phyloP scores from a whole-genome alignment of 2,888 invertebrate species.

The Diaphora mendica region DNA sequence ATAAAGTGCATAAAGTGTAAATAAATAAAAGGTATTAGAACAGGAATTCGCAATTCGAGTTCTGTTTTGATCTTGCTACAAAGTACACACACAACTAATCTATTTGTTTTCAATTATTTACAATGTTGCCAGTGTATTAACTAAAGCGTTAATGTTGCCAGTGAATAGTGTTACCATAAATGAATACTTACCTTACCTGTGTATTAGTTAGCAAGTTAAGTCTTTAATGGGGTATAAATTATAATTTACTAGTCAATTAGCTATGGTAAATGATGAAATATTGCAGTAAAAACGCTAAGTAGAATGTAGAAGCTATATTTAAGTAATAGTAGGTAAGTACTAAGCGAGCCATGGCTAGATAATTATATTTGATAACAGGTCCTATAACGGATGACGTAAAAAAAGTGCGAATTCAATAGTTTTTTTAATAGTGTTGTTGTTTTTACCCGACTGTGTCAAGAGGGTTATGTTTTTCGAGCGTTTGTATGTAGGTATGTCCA shows the following conservation, averaged over 20 bases:
- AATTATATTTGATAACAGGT: conserved; percentile 1
- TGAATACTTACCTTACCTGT: not conserved
- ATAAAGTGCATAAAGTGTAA: too few relatives aligned
- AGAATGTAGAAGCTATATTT: not conserved
- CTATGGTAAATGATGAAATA: conserved; percentile 19
- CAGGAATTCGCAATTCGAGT: not conserved
- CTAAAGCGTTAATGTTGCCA: not conserved
- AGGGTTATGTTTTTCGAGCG: too few relatives aligned
- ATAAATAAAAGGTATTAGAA: not conserved
- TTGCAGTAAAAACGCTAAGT: not conserved
- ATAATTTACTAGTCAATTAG: not conserved
- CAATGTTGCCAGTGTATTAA: not conserved
- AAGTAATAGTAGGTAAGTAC: not conserved
- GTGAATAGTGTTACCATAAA: not conserved
- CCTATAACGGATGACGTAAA: not conserved
- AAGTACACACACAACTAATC: not conserved
- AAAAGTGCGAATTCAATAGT: not conserved
- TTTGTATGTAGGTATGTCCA: too few relatives aligned
- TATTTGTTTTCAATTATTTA: not conserved
- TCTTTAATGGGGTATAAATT: not conserved
- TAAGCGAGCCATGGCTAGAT: not conserved
- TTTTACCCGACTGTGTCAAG: not conserved
- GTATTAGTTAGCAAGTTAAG: not conserved
- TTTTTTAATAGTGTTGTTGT: not conserved
- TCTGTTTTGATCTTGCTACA: not conserved